These are phyloP conservation scores for Catostomus latipinnis DNA, from an alignment of 2,797 vertebrate species.

Conservation along the genomic window DNA sequence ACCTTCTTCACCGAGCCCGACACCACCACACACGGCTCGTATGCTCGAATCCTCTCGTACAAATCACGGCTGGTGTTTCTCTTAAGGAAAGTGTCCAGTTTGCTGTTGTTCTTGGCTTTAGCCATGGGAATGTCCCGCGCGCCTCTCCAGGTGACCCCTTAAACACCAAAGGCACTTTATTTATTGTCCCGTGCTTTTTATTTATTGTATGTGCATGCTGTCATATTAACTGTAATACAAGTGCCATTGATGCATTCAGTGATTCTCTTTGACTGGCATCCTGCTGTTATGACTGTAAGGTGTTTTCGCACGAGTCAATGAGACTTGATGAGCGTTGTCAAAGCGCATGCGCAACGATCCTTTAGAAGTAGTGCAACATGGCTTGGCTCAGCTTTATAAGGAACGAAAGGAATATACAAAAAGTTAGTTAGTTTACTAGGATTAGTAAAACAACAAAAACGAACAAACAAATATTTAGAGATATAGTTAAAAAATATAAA, in stretches of 20 bases:
- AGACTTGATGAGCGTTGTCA: not conserved
- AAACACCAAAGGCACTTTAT: not conserved
- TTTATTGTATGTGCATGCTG: not conserved
- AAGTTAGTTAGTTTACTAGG: too few relatives aligned
- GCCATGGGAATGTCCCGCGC: slow-evolving; percentile 65
- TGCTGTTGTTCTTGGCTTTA: slow-evolving; percentile 67
- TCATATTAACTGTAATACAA: not conserved
- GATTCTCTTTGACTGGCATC: too few relatives aligned
- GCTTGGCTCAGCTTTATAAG: not conserved
- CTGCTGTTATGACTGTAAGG: not conserved
- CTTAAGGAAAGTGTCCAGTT: slow-evolving; percentile 81
- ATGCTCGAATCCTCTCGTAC: slow-evolving; percentile 77
- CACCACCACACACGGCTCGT: slow-evolving; percentile 78
- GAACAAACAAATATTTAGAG: not conserved
- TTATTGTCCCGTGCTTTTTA: not conserved
- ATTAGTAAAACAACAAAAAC: not conserved
- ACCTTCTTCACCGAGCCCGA: slow-evolving; percentile 71
- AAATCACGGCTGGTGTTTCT: slow-evolving; percentile 71
- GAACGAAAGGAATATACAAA: too few relatives aligned
- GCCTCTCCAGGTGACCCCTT: slow-evolving; percentile 1
- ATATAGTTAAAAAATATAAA: too few relatives aligned
- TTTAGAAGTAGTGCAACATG: slow-evolving; percentile 30
- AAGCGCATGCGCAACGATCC: slow-evolving; percentile 28
- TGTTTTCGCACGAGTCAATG: not conserved
- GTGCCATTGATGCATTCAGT: too few relatives aligned